These are phyloP conservation scores for Trachelipus rathkii DNA, from an alignment of 1,140 invertebrate species.

Conservation along the genomic window DNA sequence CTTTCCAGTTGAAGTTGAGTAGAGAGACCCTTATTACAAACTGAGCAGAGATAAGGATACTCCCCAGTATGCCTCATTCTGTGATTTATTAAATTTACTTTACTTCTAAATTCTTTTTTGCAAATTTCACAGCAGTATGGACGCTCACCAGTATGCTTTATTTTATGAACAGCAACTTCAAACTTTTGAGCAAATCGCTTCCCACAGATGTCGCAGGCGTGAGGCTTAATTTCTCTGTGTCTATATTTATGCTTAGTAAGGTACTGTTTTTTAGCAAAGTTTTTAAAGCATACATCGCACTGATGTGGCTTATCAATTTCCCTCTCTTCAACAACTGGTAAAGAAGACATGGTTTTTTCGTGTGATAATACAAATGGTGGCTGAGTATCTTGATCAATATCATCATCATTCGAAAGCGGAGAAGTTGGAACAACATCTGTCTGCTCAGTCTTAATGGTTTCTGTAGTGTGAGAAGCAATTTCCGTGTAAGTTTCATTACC, in stretches of 20 bases:
- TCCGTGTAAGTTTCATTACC: constrained; percentile 32
- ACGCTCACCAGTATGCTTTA: constrained; percentile 41
- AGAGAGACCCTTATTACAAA: constrained; percentile 53
- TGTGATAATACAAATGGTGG: neutral
- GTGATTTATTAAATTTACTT: constrained; percentile 39
- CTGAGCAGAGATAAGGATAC: constrained; percentile 49
- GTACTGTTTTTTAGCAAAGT: constrained; percentile 65
- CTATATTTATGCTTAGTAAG: constrained; percentile 59
- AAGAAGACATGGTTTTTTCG: neutral
- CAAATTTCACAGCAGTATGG: constrained; percentile 41
- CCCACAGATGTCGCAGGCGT: constrained; percentile 40
- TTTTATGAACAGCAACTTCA: constrained; percentile 44
- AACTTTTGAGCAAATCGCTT: constrained; percentile 42
- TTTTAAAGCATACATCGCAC: constrained; percentile 61
- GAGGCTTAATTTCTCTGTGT: constrained; percentile 41
- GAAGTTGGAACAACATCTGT: neutral
- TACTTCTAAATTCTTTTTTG: constrained; percentile 39
- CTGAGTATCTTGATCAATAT: neutral
- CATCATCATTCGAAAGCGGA: neutral
- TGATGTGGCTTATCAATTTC: constrained; percentile 54
- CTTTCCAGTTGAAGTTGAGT: constrained; percentile 41
- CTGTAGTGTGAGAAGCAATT: constrained; percentile 7
- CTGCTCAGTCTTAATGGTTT: neutral
- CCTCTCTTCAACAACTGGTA: neutral
- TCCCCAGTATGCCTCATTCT: constrained; percentile 59